phyloP scores from a whole-genome alignment of 2,113 vertebrate species.

The Mugil cephalus region DNA sequence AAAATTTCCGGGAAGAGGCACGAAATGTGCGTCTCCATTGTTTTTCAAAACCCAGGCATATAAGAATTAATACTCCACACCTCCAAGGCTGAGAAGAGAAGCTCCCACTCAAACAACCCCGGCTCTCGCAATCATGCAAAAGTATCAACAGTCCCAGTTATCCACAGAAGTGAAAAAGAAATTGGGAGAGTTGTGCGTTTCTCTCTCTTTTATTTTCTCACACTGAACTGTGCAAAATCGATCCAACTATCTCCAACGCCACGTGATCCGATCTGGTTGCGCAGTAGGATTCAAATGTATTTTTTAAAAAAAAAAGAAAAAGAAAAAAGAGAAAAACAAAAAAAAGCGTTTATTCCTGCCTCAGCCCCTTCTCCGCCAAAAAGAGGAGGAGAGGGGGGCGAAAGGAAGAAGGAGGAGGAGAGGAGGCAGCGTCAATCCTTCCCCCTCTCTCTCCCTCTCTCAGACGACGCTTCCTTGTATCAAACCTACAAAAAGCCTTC shows the following conservation, averaged over 20 bases:
- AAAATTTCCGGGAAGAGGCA: constrained; percentile 98
- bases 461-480: constrained; percentile 84
- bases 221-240: constrained; percentile 83
- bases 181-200: constrained; percentile 54
- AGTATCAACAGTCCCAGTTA: constrained; percentile 75
- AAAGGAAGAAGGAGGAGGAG: constrained; percentile 76
- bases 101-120: constrained; percentile 33
- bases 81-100: constrained; percentile 69
- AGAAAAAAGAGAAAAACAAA: constrained; percentile 22
- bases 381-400: constrained; percentile 69
- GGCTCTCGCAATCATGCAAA: constrained; percentile 62
- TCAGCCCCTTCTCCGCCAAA: constrained; percentile 75
- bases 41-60: constrained; percentile 96
- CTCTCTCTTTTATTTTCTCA: constrained; percentile 67
- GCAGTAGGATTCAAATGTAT: constrained; percentile 82
- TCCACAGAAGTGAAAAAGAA: constrained; percentile 58
- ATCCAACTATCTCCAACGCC: constrained; percentile 83
- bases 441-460: constrained; percentile 75
- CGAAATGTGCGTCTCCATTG: constrained; percentile 99
- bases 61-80: constrained; percentile 80
- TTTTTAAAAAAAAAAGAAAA: constrained; percentile 47
- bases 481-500: constrained; percentile 76
- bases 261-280: constrained; percentile 85
- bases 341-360: constrained; percentile 74
- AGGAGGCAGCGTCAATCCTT: constrained; percentile 77